Base-by-base conservation (phyloP, 2,888 invertebrate species). In the Timandra comae region DNA sequence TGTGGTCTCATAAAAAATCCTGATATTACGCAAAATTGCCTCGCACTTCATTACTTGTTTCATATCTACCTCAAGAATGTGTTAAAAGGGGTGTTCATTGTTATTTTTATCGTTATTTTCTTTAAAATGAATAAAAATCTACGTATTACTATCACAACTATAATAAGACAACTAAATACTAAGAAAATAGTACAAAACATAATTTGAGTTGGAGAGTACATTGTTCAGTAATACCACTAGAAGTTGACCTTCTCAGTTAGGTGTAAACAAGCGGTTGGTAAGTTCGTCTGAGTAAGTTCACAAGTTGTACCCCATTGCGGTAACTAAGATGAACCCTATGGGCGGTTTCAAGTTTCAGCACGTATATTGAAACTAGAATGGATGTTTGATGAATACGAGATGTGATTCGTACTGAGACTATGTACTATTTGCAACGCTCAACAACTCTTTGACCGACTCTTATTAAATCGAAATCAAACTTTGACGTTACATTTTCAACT, bases 311-410 rank as follows among this genome's bases (percentile, higher is more conserved):
- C 57, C 56, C 62, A 69, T 66, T 67, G 64, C 56, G 64, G 63
- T 60, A 71, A 74, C 67, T 68, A 56, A 70, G 71, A 80, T 73
- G 74, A 75, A 71, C 74, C 78, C 65, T 61, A 40, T 54, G 63
- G n/a, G n/a, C n/a, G n/a, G 50, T 61, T 56, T 61, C 56, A 76
- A 76, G 69, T 77, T 77, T 61, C 57, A 33, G 62, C 63, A 65
- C 69, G 68, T 72, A 72, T 73, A 74, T 75, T 68, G 69, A 62
- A 67, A 71, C 64, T 54, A 62, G 70, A 71, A 71, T 72, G 63
- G 69, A 58, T 75, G 73, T 77, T 78, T 77, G 77, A 75, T 74
- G 73, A 74, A 74, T 70, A 69, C 65, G 63, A 68, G 68, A 67
- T 69, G 61, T 56, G 67, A 64, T 16, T 65, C 58, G 55, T 46